phyloP scores from a whole-genome alignment of 2,797 vertebrate species.

The Hippocampus kuda region DNA sequence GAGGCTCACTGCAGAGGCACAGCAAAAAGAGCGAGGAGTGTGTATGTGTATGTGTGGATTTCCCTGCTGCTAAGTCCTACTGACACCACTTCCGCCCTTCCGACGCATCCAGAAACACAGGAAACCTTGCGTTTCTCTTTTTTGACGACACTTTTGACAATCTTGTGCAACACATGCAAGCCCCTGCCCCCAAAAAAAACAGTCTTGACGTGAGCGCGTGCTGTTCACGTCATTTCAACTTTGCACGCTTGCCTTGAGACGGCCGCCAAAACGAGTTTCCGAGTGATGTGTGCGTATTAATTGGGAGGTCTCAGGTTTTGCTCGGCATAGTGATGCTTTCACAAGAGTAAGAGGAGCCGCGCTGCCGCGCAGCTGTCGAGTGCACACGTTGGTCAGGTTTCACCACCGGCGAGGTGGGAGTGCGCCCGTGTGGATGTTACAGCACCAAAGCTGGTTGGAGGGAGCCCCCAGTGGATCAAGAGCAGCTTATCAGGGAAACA shows the following conservation, averaged over 20 bases:
- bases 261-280: constrained; percentile 30
- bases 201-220: neutral
- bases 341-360: constrained; percentile 42
- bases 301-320: constrained; percentile 42
- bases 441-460: constrained; percentile 23
- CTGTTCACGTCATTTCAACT: constrained; percentile 31
- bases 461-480: constrained; percentile 42
- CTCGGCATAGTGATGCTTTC: constrained; percentile 38
- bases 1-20: constrained; percentile 62
- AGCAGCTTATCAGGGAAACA: constrained; percentile 15
- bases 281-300: constrained; percentile 34
- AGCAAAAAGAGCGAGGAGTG: constrained; percentile 4
- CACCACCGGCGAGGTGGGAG: constrained; percentile 26
- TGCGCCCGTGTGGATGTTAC: constrained; percentile 15
- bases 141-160: constrained; percentile 12
- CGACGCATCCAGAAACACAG: constrained; percentile 23
- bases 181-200: constrained; percentile 14
- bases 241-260: constrained; percentile 3
- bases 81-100: neutral
- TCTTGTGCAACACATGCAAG: constrained; percentile 24
- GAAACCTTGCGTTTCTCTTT: constrained; percentile 46
- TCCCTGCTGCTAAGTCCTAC: neutral
- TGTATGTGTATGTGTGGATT: too few species aligned
- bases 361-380: constrained; percentile 47
- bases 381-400: constrained; percentile 42